Evolutionary conservation across 1,140 invertebrate species (phyloP).

Genomic region (Bemisia tabaci): DNA sequence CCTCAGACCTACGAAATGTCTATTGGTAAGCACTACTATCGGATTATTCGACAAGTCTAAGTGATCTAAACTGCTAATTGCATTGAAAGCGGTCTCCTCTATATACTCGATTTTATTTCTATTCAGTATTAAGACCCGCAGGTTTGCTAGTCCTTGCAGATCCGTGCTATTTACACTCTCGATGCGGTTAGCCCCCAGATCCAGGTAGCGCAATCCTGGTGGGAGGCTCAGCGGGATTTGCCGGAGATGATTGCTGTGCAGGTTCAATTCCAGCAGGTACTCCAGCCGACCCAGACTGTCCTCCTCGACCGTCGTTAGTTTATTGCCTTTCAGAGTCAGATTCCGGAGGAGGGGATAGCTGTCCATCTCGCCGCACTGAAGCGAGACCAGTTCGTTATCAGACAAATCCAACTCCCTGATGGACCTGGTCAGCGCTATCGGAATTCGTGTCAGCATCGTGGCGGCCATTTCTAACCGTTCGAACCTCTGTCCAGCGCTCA

Average conservation of each 20-base stretch:
- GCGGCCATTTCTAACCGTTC: constrained; percentile 70
- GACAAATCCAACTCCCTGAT: constrained; percentile 62
- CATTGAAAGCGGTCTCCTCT: background rate
- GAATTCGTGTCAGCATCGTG: constrained; percentile 62
- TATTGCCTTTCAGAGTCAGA: constrained; percentile 67
- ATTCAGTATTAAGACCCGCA: constrained; percentile 1
- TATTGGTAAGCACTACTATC: constrained; percentile 2
- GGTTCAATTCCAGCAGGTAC: constrained; percentile 58
- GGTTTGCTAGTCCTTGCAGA: background rate
- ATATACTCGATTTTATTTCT: background rate
- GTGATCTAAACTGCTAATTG: background rate
- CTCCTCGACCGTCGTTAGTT: constrained; percentile 61
- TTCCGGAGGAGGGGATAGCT: constrained; percentile 71
- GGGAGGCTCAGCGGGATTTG: constrained; percentile 51
- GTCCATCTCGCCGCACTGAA: constrained; percentile 73
- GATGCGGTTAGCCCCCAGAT: constrained; percentile 52
- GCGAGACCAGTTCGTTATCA: constrained; percentile 55
- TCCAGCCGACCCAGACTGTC: constrained; percentile 71
- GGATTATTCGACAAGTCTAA: constrained; percentile 11
- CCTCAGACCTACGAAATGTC: constrained; percentile 4
- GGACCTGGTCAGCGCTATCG: constrained; percentile 67
- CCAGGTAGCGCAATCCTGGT: constrained; percentile 41
- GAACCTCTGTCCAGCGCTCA: constrained; percentile 39
- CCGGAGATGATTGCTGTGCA: constrained; percentile 57
- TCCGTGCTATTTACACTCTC: background rate